phyloP scores from a whole-genome alignment of 2,888 invertebrate genomes.

The Brenthis daphne region DNA sequence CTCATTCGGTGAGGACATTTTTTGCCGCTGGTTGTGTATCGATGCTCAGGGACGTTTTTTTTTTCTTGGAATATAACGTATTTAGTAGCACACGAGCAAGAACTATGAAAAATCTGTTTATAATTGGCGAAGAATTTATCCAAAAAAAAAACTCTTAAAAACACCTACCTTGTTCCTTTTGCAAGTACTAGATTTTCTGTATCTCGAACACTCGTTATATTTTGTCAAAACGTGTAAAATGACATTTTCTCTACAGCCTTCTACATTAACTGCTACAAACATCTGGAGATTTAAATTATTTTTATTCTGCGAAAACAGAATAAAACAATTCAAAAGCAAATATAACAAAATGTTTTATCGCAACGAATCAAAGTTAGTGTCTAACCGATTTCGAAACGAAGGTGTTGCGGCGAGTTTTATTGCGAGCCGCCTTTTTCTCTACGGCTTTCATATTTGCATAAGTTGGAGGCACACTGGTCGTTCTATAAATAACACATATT shows the following conservation, averaged over 20 bases:
- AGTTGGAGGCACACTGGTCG: conserved; percentile 27
- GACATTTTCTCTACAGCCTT: neutral
- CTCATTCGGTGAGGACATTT: too few relatives aligned
- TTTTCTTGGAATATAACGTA: too few relatives aligned
- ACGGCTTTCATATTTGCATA: conserved; percentile 38
- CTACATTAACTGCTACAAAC: neutral
- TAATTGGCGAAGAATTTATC: too few relatives aligned
- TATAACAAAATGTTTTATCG: conserved; percentile 37
- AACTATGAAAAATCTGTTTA: too few relatives aligned
- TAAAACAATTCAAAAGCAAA: conserved; percentile 23
- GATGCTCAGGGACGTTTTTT: too few relatives aligned
- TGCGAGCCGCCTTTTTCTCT: conserved; percentile 51
- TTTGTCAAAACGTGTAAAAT: too few relatives aligned
- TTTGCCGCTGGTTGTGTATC: too few relatives aligned
- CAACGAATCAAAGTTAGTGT: conserved; percentile 43
- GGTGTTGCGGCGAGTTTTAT: conserved; percentile 52
- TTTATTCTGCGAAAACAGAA: neutral
- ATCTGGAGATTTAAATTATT: neutral
- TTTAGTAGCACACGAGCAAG: too few relatives aligned
- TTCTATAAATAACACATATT: neutral
- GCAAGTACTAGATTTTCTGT: too few relatives aligned
- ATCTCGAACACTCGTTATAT: too few relatives aligned
- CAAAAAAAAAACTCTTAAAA: too few relatives aligned
- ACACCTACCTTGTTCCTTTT: too few relatives aligned
- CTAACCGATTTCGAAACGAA: conserved; percentile 43